Percentiles rank a stretch among this genome's conserved stretches.
These are phyloP conservation scores for Andrena fulva DNA, from an alignment of 2,888 invertebrate species.

Conservation along the genomic window DNA sequence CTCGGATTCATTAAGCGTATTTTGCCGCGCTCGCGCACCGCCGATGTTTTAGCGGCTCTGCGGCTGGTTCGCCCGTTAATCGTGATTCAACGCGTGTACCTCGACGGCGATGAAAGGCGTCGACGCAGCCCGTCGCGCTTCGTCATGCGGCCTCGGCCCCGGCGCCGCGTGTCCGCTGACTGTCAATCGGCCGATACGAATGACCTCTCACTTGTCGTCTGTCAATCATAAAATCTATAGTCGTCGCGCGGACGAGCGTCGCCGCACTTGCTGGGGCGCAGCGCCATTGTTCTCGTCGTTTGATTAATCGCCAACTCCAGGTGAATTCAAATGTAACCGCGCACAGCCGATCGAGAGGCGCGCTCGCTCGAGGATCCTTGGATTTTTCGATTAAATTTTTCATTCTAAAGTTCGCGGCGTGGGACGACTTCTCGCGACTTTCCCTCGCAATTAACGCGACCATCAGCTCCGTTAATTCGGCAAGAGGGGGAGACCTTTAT, in stretches of 20 bases:
- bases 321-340: conserved; percentile 30
- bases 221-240: conserved; percentile 51
- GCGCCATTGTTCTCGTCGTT: background rate
- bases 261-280: background rate
- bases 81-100: conserved; percentile 55
- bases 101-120: conserved; percentile 57
- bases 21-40: background rate
- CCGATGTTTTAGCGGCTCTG: conserved; percentile 9
- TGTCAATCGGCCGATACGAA: conserved; percentile 55
- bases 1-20: conserved; percentile 6
- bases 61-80: conserved; percentile 36
- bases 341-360: background rate
- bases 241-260: conserved; percentile 7
- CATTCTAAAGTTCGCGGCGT: conserved; percentile 30
- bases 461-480: conserved; percentile 69
- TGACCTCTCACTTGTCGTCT: conserved; percentile 30
- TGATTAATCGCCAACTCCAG: conserved; percentile 10
- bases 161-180: conserved; percentile 43
- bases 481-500: conserved; percentile 28
- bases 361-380: background rate
- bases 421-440: conserved; percentile 56
- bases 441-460: conserved; percentile 76
- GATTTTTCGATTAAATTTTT: background rate
- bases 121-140: conserved; percentile 46
- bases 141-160: conserved; percentile 51